phyloP scores from a whole-genome alignment of 2,888 invertebrate genomes.

The Orchesellides sinensis region DNA sequence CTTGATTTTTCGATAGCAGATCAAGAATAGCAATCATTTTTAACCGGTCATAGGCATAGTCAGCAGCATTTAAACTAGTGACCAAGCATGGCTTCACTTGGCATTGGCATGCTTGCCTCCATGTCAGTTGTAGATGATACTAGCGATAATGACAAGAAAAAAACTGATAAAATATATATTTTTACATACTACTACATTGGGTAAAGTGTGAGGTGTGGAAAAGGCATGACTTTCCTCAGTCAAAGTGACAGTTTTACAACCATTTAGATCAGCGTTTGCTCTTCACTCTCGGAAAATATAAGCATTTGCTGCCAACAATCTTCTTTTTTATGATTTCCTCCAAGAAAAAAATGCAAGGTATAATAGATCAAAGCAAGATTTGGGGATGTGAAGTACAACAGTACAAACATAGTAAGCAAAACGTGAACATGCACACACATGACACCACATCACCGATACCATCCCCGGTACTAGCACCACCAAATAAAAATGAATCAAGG shows the following conservation, averaged over 20 bases:
- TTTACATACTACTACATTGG: slow-evolving; percentile 12
- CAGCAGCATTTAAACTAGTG: too few species aligned
- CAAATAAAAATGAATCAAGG: slow-evolving; percentile 12
- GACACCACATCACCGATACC: too few species aligned
- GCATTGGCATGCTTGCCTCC: slow-evolving; percentile 15
- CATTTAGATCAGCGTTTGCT: slow-evolving; percentile 68
- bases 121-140: slow-evolving; percentile 12
- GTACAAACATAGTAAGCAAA: too few species aligned
- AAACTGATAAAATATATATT: slow-evolving; percentile 7
- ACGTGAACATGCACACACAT: background rate
- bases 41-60: too few species aligned
- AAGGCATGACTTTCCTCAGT: slow-evolving; percentile 67
- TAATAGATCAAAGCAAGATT: too few species aligned
- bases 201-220: slow-evolving; percentile 57
- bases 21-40: slow-evolving; percentile 44
- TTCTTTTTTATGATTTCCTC: slow-evolving; percentile 30
- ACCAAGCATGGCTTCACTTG: too few species aligned
- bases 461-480: slow-evolving; percentile 6
- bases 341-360: background rate
- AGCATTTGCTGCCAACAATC: background rate
- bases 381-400: too few species aligned
- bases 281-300: background rate
- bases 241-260: slow-evolving; percentile 68
- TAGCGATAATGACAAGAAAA: slow-evolving; percentile 50
- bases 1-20: too few species aligned